Conservation (phyloP, 2,113 vertebrate genomes). For the Catharus bicknelli region DNA sequence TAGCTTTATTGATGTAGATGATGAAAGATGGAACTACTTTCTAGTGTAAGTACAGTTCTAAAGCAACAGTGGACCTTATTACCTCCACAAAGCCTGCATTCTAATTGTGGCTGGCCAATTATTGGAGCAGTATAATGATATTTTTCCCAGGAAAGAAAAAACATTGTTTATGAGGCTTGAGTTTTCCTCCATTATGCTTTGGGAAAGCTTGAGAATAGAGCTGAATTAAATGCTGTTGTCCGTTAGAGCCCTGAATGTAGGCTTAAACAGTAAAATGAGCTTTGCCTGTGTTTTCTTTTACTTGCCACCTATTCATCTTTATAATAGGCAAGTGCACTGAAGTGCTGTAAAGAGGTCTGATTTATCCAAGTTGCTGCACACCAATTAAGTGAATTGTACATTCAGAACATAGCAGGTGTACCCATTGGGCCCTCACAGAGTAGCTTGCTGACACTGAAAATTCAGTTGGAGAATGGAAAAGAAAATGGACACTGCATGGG, state of each 20-base stretch:
- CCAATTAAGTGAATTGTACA: constrained; percentile 99
- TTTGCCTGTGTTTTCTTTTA: constrained; percentile 99
- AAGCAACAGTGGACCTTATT: constrained; percentile 87
- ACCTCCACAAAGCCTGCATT: constrained; percentile 80
- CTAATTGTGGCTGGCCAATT: constrained; percentile 97
- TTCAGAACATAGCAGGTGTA: constrained; percentile 99
- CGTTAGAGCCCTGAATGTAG: constrained; percentile 96
- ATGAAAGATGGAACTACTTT: constrained; percentile 99
- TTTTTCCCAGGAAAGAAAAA: constrained; percentile 90
- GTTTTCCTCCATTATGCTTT: constrained; percentile 92
- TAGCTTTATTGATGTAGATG: constrained; percentile 97
- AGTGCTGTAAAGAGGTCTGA: constrained; percentile 99
- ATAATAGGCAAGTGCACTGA: constrained; percentile 99
- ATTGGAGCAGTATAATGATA: constrained; percentile 96
- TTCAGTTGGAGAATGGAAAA: constrained; percentile 85
- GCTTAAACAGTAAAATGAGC: constrained; percentile 99
- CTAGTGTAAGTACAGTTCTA: constrained; percentile 95
- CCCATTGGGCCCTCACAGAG: constrained; percentile 89
- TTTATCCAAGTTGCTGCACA: constrained; percentile 98
- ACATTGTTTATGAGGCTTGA: constrained; percentile 97
- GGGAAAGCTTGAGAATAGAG: constrained; percentile 90
- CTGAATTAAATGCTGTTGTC: constrained; percentile 99
- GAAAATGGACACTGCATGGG: constrained; percentile 95
- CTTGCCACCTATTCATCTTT: constrained; percentile 97
- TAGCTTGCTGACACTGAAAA: constrained; percentile 92